These are phyloP conservation scores for human (Homo sapiens) DNA, from an alignment of 2,113 vertebrate genomes.

Conservation along the genomic window GRCh38 chr9:129279001-129279500, in stretches of 20 bases:
- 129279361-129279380: too few species aligned
- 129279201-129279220: not conserved
- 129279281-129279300: not conserved
- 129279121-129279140: too few species aligned
- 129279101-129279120: not conserved
- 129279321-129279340: not conserved
- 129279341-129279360: fast-evolving
- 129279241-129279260: fast-evolving
- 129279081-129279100: not conserved
- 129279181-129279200: too few species aligned
- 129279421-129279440: not conserved
- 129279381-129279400: not conserved
- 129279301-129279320: not conserved
- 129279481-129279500: too few species aligned
- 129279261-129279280: not conserved
- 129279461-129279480: too few species aligned
- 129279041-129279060: not conserved
- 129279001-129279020: too few species aligned
- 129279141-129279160: not conserved
- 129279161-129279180: too few species aligned
- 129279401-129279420: not conserved
- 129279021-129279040: not conserved
- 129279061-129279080: not conserved
- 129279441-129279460: too few species aligned
- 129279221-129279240: not conserved